phyloP scores from a whole-genome alignment of 2,888 invertebrate genomes.

The Drosophila neonasuta region DNA sequence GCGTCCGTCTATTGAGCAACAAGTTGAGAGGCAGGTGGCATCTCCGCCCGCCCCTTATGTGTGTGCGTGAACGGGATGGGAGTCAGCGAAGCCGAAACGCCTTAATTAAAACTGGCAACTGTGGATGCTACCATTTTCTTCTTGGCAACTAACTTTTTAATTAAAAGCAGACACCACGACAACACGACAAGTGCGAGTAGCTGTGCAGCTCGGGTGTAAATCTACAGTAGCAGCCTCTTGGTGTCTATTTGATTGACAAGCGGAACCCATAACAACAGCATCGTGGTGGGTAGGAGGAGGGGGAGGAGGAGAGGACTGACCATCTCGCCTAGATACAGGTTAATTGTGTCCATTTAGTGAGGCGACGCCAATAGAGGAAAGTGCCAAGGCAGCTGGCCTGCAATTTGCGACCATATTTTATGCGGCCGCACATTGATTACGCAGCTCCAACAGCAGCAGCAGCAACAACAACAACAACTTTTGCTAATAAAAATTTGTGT shows the following conservation, averaged over 20 bases:
- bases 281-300: not conserved
- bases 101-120: constrained; percentile 67
- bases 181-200: constrained; percentile 14
- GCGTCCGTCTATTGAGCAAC: constrained; percentile 4
- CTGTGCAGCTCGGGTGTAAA: not conserved
- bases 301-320: not conserved
- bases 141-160: constrained; percentile 51
- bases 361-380: constrained; percentile 49
- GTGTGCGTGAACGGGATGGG: not conserved
- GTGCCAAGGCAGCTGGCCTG: constrained; percentile 55
- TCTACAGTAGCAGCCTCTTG: constrained; percentile 33
- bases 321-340: constrained; percentile 55
- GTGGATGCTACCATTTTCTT: constrained; percentile 63
- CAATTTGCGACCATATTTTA: constrained; percentile 73
- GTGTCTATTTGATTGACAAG: constrained; percentile 67
- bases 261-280: constrained; percentile 42
- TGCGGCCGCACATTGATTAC: constrained; percentile 52
- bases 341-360: constrained; percentile 67
- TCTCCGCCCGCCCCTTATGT: constrained; percentile 15
- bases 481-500: constrained; percentile 35
- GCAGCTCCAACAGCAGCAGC: constrained; percentile 33
- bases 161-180: constrained; percentile 54
- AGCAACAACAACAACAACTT: constrained; percentile 14
- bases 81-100: constrained; percentile 42
- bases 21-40: constrained; percentile 21